Conservation (phyloP, 2,888 invertebrate species). For the Melitaea athalia region DNA sequence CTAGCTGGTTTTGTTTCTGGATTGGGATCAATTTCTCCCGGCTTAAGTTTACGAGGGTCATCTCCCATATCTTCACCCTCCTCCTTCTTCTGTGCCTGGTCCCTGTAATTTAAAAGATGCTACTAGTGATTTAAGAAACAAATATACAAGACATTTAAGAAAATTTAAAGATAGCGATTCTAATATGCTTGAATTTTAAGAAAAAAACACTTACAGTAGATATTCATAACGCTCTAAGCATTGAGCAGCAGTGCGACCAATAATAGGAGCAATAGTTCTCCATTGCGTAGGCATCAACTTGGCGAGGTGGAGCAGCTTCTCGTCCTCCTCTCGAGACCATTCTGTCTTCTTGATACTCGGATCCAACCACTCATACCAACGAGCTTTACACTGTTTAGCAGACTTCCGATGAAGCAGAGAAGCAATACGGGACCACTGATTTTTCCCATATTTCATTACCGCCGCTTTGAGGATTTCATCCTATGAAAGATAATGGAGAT, state of each 20-base stretch:
- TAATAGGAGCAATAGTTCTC: slow-evolving; percentile 99
- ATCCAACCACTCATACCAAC: slow-evolving; percentile 99
- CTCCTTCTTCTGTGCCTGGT: slow-evolving; percentile 98
- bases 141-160: background rate
- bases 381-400: slow-evolving; percentile 99
- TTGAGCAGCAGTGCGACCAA: slow-evolving; percentile 99
- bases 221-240: slow-evolving; percentile 99
- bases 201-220: slow-evolving; percentile 86
- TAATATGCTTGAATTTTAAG: no score
- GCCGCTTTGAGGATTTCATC: slow-evolving; percentile 99
- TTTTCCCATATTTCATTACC: slow-evolving; percentile 99
- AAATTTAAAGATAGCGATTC: no score
- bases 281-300: slow-evolving; percentile 99
- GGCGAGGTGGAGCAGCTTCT: slow-evolving; percentile 97
- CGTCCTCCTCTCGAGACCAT: slow-evolving; percentile 99
- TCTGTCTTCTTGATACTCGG: slow-evolving; percentile 99
- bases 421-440: slow-evolving; percentile 99
- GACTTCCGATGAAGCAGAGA: slow-evolving; percentile 98
- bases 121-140: background rate
- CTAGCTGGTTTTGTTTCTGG: slow-evolving; percentile 99
- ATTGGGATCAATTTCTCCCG: slow-evolving; percentile 99
- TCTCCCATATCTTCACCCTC: slow-evolving; percentile 95
- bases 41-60: slow-evolving; percentile 98
- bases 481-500: slow-evolving; percentile 71
- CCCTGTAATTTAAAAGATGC: slow-evolving; percentile 82